These are phyloP conservation scores for Tadarida brasiliensis DNA, from an alignment of 2,797 vertebrate genomes.

Conservation along the genomic window DNA sequence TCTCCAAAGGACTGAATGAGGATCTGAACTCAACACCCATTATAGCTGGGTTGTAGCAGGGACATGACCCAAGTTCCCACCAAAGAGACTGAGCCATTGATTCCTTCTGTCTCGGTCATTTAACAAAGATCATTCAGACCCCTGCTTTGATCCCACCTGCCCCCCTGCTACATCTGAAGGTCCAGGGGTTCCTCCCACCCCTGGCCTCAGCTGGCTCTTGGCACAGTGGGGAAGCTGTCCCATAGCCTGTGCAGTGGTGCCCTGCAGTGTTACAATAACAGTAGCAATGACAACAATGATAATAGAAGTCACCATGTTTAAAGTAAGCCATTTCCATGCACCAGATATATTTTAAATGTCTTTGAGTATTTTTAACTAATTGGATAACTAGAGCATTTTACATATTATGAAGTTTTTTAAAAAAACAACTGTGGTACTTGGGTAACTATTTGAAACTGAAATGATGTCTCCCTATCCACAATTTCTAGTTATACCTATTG, in stretches of 20 bases:
- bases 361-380: background rate
- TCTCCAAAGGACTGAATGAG: background rate
- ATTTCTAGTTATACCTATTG: background rate
- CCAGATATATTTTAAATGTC: background rate
- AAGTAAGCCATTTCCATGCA: background rate
- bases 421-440: background rate
- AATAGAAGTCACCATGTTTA: background rate
- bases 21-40: background rate
- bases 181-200: background rate
- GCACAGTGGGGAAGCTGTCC: background rate
- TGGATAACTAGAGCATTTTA: background rate
- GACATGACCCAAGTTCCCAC: background rate
- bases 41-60: background rate
- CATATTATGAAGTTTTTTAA: background rate
- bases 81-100: background rate
- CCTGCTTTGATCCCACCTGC: background rate
- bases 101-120: background rate
- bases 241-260: no score
- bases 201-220: background rate
- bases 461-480: background rate
- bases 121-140: background rate
- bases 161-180: background rate
- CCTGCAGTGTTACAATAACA: accelerated
- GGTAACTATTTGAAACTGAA: background rate
- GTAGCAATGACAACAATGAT: accelerated